Conservation (phyloP, 53 echinoderm and acorn worm species). For the Holothuria leucospilota region DNA sequence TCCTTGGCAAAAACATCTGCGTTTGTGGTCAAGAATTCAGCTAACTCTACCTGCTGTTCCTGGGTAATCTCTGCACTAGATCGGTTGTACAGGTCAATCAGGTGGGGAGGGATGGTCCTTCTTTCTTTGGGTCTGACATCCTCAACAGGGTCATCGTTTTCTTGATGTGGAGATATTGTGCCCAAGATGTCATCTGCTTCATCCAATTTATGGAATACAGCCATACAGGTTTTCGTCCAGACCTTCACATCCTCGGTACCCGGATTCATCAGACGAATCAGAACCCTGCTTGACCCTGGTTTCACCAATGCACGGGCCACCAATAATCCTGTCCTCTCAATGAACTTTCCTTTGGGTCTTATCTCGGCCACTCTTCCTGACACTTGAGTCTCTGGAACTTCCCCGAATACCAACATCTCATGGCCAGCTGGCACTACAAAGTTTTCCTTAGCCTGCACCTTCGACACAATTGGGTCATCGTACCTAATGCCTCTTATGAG, state of each 20-base stretch:
- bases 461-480: conserved; percentile 31
- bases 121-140: not conserved
- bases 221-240: not conserved
- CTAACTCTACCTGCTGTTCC: too few species aligned
- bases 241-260: not conserved
- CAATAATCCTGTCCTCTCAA: not conserved
- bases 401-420: conserved; percentile 17
- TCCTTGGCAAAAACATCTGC: too few species aligned
- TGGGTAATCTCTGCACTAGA: conserved; percentile 22
- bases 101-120: not conserved
- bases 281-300: not conserved
- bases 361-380: too few species aligned
- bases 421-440: not conserved
- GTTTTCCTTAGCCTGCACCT: conserved; percentile 24
- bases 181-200: not conserved
- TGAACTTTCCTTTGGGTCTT: too few species aligned
- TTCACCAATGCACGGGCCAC: too few species aligned
- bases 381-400: not conserved
- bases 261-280: not conserved
- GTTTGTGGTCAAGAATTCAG: too few species aligned
- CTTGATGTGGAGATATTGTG: not conserved
- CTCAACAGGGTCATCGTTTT: not conserved
- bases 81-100: conserved; percentile 21
- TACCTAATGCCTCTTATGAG: not conserved
- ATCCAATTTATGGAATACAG: not conserved